Conservation (phyloP, 2,113 vertebrate species). For the Agelaius tricolor region DNA sequence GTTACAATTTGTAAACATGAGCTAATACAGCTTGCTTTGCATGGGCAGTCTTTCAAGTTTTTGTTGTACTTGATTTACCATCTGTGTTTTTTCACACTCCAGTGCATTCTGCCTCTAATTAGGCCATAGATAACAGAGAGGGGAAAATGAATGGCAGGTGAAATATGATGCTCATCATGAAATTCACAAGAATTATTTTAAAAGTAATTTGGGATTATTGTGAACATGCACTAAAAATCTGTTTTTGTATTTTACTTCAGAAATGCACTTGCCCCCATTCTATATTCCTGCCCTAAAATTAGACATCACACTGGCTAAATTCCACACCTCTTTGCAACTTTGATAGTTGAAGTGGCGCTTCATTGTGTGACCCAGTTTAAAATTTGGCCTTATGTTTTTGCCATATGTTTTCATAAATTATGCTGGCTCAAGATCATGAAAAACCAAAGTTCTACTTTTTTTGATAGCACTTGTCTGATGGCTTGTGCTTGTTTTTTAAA, state of each 20-base stretch:
- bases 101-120: neutral
- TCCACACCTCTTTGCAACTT: neutral
- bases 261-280: neutral
- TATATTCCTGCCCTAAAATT: neutral
- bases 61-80: slow-evolving; percentile 4
- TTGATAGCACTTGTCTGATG: neutral
- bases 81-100: slow-evolving; percentile 7
- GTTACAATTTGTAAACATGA: neutral
- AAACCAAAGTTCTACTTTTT: neutral
- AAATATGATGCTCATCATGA: neutral
- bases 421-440: neutral
- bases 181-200: neutral
- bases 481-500: neutral
- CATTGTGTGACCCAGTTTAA: neutral
- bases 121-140: neutral
- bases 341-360: neutral
- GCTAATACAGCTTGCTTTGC: neutral
- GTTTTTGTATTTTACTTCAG: neutral
- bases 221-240: neutral
- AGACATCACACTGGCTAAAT: neutral
- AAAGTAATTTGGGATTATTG: neutral
- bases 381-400: neutral
- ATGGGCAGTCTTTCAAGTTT: slow-evolving; percentile 15
- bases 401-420: neutral
- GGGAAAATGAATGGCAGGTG: neutral